phyloP scores from a whole-genome alignment of 1,140 invertebrate species.

The Drosophila kepulauana region DNA sequence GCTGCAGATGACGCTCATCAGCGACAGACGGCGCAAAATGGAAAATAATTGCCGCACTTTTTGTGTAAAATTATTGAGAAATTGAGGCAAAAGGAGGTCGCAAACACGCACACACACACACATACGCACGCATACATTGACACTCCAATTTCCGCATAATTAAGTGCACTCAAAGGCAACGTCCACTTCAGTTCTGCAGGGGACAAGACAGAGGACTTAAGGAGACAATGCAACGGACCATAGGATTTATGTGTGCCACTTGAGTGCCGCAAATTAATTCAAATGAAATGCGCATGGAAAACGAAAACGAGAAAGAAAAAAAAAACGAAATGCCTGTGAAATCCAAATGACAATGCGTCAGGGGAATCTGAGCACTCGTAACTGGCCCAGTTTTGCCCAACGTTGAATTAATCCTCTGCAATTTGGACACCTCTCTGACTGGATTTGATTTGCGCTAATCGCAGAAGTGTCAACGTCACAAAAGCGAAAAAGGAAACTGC shows the following conservation, averaged over 20 bases:
- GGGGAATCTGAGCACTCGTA: neutral
- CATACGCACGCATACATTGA: conserved; percentile 6
- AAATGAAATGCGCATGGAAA: conserved; percentile 67
- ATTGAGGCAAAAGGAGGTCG: conserved; percentile 46
- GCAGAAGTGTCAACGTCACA: conserved; percentile 66
- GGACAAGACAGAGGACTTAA: conserved; percentile 35
- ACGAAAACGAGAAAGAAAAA: neutral
- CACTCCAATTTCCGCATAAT: conserved; percentile 73
- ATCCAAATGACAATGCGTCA: conserved; percentile 11
- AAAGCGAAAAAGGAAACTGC: conserved; percentile 24
- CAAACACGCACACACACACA: neutral
- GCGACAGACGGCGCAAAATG: conserved; percentile 36
- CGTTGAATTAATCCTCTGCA: conserved; percentile 40
- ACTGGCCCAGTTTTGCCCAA: neutral
- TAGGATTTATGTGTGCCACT: conserved; percentile 80
- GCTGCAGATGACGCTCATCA: conserved; percentile 66
- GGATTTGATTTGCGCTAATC: conserved; percentile 71
- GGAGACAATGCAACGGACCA: conserved; percentile 43
- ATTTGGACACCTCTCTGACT: conserved; percentile 68
- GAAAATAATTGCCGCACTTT: conserved; percentile 68
- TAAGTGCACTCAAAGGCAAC: conserved; percentile 76
- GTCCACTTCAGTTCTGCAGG: conserved; percentile 22
- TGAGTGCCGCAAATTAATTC: conserved; percentile 81
- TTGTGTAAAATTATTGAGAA: conserved; percentile 72
- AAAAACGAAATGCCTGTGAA: conserved; percentile 3